These are phyloP conservation scores for Limnothrissa miodon DNA, from an alignment of 2,113 vertebrate species.

Conservation along the genomic window DNA sequence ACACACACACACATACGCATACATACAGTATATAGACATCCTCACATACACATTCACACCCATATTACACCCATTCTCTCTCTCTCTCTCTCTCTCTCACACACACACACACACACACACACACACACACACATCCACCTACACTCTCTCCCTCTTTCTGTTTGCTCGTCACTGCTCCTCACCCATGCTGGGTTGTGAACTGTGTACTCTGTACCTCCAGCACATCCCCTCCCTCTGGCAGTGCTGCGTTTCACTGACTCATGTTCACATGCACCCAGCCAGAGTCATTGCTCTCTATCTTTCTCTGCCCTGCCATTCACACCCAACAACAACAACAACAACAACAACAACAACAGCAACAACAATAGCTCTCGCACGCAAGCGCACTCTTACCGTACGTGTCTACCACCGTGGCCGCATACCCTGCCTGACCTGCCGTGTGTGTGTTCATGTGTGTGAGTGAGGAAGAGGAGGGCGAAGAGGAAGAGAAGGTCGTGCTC, in stretches of 20 bases:
- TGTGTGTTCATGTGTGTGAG: not conserved
- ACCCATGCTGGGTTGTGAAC: not conserved
- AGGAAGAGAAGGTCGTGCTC: not conserved
- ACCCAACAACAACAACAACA: not conserved
- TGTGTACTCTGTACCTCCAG: not conserved
- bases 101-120: not conserved
- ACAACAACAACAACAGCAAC: not conserved
- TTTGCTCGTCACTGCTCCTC: too few relatives aligned
- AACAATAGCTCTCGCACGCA: too few relatives aligned
- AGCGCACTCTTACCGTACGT: not conserved
- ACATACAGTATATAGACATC: not conserved
- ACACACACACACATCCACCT: not conserved
- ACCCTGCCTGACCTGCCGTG: slow-evolving; percentile 39
- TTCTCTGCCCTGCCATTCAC: not conserved
- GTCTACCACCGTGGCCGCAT: not conserved
- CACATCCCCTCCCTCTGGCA: not conserved
- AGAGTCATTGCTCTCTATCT: not conserved
- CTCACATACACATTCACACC: not conserved
- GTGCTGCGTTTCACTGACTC: slow-evolving; percentile 16
- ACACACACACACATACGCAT: not conserved
- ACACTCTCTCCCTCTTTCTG: not conserved
- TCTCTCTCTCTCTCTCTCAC: not conserved
- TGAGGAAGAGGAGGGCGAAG: not conserved
- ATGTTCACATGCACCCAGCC: not conserved
- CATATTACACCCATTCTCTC: not conserved